Percentiles rank a stretch among this genome's conserved stretches.
Evolutionary conservation across 2,797 vertebrate species (phyloP).

Genomic region (Ciconia nigra): DNA sequence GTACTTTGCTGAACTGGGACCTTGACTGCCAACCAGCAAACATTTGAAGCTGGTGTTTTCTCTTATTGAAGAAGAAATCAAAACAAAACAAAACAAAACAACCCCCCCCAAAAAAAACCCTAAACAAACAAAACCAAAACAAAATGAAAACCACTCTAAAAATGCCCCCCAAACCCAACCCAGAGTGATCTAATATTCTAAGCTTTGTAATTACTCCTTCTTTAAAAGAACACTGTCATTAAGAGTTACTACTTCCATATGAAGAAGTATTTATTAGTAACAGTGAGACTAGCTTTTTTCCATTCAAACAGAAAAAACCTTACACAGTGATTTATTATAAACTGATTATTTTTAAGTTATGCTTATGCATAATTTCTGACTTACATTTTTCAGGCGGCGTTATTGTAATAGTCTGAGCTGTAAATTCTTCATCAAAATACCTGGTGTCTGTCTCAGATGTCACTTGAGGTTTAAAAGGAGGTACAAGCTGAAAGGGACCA

Average conservation of each 20-base stretch:
- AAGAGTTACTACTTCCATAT: not conserved
- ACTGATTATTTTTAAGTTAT: not conserved
- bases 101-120: not conserved
- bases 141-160: not conserved
- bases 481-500: constrained; percentile 82
- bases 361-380: constrained; percentile 40
- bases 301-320: not conserved
- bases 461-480: constrained; percentile 98
- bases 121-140: not conserved
- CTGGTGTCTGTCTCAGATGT: constrained; percentile 97
- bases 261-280: not conserved
- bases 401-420: constrained; percentile 98
- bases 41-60: not conserved
- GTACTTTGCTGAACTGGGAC: not conserved
- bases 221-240: not conserved
- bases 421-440: constrained; percentile 99
- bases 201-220: not conserved
- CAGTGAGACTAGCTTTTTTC: not conserved
- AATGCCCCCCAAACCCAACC: not conserved
- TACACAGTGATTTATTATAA: not conserved
- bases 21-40: not conserved
- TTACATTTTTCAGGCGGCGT: constrained; percentile 98
- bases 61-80: not conserved
- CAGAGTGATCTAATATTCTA: not conserved
- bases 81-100: not conserved